Conservation (phyloP, 2,888 invertebrate genomes). For the Drosophila rellima region DNA sequence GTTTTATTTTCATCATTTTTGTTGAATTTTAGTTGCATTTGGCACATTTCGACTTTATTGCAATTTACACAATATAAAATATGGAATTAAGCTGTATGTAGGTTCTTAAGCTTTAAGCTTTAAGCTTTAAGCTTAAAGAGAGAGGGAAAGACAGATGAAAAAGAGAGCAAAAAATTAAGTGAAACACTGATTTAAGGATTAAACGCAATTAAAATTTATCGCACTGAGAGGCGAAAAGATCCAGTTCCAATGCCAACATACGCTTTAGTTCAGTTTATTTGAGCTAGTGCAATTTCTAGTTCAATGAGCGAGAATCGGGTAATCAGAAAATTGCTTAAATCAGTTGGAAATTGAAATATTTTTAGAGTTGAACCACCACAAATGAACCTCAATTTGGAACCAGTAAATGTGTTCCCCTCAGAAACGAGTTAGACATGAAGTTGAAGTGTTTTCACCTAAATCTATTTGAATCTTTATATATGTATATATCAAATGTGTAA, state of each 20-base stretch:
- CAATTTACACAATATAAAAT: constrained; percentile 57
- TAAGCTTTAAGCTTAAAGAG: constrained; percentile 21
- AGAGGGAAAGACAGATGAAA: background rate
- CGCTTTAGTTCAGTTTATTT: background rate
- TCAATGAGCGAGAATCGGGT: too few relatives aligned
- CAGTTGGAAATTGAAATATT: too few relatives aligned
- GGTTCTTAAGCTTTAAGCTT: background rate
- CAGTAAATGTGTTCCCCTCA: background rate
- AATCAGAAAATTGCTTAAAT: background rate
- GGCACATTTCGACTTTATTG: constrained; percentile 60
- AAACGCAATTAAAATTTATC: too few relatives aligned
- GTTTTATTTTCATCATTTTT: constrained; percentile 1
- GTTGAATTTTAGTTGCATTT: constrained; percentile 59
- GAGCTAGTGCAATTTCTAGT: too few relatives aligned
- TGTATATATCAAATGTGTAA: background rate
- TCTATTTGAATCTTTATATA: background rate
- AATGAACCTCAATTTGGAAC: background rate
- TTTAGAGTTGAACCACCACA: too few relatives aligned
- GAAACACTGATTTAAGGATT: background rate
- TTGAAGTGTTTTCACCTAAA: background rate
- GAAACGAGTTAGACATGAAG: background rate
- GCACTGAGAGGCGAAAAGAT: background rate
- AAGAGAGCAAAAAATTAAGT: background rate
- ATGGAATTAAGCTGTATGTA: constrained; percentile 44
- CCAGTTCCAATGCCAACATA: background rate